A percentile compares a stretch with the other conserved stretches of the same genome.
phyloP scores from a whole-genome alignment of 2,888 invertebrate genomes.

The Thalpophila matura region DNA sequence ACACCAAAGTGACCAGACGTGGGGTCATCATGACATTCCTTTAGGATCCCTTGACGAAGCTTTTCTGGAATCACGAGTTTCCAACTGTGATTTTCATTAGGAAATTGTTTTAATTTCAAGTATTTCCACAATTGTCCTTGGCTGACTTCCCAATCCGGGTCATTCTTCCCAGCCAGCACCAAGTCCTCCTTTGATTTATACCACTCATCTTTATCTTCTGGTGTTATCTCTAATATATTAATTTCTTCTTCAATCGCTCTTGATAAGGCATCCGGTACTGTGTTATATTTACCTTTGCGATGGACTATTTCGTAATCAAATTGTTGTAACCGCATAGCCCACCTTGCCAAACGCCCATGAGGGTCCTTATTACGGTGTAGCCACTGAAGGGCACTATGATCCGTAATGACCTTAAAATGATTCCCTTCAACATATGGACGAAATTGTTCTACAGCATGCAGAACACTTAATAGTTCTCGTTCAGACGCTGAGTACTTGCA shows the following conservation, averaged over 20 bases:
- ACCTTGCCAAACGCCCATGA: constrained; percentile 9
- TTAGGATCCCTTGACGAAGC: constrained; percentile 2
- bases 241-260: constrained; percentile 12
- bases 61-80: constrained; percentile 19
- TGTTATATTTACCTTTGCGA: no score
- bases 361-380: constrained; percentile 2
- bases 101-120: constrained; percentile 8
- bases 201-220: constrained; percentile 22
- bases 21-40: constrained; percentile 1
- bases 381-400: no score
- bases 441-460: constrained; percentile 20
- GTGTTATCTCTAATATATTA: constrained; percentile 8
- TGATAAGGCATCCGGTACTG: no score
- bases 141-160: constrained; percentile 6
- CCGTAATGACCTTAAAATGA: constrained; percentile 17
- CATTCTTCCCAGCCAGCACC: constrained; percentile 1
- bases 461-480: constrained; percentile 35
- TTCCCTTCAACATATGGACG: constrained; percentile 18
- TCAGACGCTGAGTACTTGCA: no score
- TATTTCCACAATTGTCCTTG: constrained; percentile 8
- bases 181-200: constrained; percentile 20
- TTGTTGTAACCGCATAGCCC: constrained; percentile 6
- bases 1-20: constrained; percentile 5
- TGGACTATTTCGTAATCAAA: no score
- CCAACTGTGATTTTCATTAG: constrained; percentile 15